Conservation (phyloP, 1,140 invertebrate genomes). For the Drosophila chauvacae region DNA sequence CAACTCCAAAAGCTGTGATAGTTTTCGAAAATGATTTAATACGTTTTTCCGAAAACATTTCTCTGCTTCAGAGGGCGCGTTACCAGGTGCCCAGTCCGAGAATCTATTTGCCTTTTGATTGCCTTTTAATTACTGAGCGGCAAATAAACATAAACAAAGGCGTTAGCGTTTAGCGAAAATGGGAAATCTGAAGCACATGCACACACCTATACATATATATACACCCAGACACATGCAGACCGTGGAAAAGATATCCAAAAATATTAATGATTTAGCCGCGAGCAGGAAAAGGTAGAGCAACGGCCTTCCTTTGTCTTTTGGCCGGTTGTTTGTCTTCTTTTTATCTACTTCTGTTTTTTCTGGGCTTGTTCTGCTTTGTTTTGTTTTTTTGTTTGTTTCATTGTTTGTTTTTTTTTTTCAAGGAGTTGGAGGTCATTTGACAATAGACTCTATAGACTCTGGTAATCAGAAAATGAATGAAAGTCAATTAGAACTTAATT, state of each 20-base stretch:
- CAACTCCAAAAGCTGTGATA: background rate
- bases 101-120: constrained; percentile 67
- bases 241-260: constrained; percentile 6
- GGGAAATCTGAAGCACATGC: constrained; percentile 20
- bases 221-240: background rate
- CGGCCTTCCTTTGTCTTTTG: constrained; percentile 36
- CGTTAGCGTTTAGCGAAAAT: constrained; percentile 22
- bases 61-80: background rate
- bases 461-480: constrained; percentile 9
- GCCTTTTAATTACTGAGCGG: constrained; percentile 76
- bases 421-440: constrained; percentile 7
- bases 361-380: background rate
- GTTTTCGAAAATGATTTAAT: background rate
- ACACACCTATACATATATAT: background rate
- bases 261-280: constrained; percentile 40
- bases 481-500: constrained; percentile 10
- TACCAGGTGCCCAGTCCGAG: constrained; percentile 24
- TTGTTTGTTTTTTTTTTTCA: background rate
- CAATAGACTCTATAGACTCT: background rate
- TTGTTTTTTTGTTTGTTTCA: background rate
- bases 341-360: constrained; percentile 4
- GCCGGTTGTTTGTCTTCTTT: constrained; percentile 11
- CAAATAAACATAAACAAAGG: constrained; percentile 75
- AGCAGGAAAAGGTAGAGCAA: constrained; percentile 18
- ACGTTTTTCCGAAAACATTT: background rate